Conservation (phyloP, 2,797 vertebrate genomes). For the Chloroceryle amazona region DNA sequence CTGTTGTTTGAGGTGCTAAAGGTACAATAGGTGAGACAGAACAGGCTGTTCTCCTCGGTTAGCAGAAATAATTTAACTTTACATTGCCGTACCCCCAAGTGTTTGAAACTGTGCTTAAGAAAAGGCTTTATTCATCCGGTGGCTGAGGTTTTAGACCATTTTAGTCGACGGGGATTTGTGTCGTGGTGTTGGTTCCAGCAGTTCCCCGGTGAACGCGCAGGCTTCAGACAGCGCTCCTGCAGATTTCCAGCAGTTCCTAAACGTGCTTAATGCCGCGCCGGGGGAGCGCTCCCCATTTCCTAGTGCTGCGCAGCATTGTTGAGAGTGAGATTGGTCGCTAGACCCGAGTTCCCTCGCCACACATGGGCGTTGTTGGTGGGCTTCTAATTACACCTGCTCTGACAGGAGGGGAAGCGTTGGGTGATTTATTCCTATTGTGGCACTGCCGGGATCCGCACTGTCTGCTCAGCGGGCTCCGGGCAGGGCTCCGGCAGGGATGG, state of each 20-base stretch:
- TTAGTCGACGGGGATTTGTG: background rate
- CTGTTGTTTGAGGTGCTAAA: slow-evolving; percentile 29
- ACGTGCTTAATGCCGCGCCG: fast-evolving
- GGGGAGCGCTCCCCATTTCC: background rate
- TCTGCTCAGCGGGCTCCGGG: fast-evolving
- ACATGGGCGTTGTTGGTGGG: background rate
- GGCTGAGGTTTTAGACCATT: background rate
- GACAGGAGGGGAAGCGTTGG: background rate
- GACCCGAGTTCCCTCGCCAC: background rate
- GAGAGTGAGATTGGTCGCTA: background rate
- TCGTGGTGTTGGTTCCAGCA: background rate
- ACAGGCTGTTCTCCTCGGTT: background rate
- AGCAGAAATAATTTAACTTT: slow-evolving; percentile 64
- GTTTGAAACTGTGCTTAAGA: background rate
- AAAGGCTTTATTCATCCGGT: background rate
- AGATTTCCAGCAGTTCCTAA: background rate
- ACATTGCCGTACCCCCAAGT: background rate
- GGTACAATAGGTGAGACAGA: slow-evolving; percentile 23
- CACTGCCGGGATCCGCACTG: background rate
- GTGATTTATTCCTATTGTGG: background rate
- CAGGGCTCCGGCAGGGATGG: background rate
- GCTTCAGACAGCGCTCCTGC: background rate
- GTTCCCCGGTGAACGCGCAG: background rate
- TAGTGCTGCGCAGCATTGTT: fast-evolving
- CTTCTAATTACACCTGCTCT: background rate